Evolutionary conservation across 1,140 invertebrate genomes (phyloP), one percentile per base, ranked within the genome.

Genomic region (Drosophila pandora): DNA sequence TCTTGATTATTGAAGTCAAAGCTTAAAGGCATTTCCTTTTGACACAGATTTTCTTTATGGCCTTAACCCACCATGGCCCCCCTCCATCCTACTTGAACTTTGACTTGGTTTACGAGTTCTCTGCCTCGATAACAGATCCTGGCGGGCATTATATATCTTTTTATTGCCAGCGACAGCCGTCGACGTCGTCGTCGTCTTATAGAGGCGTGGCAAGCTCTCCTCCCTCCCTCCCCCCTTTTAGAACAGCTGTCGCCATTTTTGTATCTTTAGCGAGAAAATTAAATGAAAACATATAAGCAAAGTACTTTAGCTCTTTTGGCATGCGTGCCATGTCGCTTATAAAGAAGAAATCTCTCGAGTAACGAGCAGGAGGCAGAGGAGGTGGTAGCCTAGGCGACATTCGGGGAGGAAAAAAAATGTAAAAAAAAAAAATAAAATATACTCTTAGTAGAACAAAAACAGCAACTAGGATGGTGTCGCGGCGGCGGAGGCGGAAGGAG

Each of bases 131-230:
- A 87, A 78, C 81, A 55, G 41, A 57, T 39, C 62, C 81, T 77
- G 68, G 55, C 76, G 58, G 78, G 83, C 75, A 82, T 88, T 82
- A 88, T 82, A 88, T 82, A 88, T 87, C 67, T 85, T 87, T 88
- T 88, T 82, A 83, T 79, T 63, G 65, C 57, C 64, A 79, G 59
- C 45, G 43, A 50, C 74, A 64, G 59, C 50, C 30, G 43, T 62
- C 65, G 17, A 0, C 17, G 17, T 17, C 17, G 17, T 17, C 17
- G 17, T 17, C 17, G 53, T 25, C 48, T 39, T 37, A 61, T 58
- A 45, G 55, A 56, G 63, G 79, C 74, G 61, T 73, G 58, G 7
- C 43, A 12, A 4, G 17, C 17, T 17, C 17, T 17, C 17, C 17
- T 8, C 2, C 34, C 21, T n/a, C 37, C 52, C 8, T 12, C 21